Evolutionary conservation across 2,113 vertebrate genomes (phyloP).

Genomic region (Raja brachyura): DNA sequence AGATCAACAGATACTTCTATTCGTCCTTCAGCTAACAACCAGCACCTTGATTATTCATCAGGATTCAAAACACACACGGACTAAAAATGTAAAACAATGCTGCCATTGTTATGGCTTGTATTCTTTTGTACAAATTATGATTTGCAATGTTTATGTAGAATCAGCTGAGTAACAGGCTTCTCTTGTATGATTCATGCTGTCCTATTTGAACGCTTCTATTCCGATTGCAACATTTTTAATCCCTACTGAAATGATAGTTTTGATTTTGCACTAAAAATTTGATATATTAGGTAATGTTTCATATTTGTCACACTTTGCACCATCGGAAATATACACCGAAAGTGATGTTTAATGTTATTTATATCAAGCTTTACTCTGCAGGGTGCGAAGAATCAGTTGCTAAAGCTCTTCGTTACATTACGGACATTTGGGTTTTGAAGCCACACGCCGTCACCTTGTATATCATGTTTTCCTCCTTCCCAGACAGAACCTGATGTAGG

Average conservation of each 20-base stretch:
- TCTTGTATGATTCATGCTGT: constrained; percentile 38
- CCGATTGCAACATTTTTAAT: not conserved
- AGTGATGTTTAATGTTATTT: not conserved
- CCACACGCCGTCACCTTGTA: not conserved
- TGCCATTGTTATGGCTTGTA: not conserved
- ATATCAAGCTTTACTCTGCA: not conserved
- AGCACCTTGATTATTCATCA: not conserved
- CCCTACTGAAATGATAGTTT: not conserved
- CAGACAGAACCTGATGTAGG: not conserved
- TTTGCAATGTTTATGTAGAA: not conserved
- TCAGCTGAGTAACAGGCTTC: not conserved
- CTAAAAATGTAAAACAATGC: not conserved
- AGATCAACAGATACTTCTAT: not conserved
- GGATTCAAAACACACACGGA: not conserved
- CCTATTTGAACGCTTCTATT: constrained; percentile 33
- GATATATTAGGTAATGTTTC: not conserved
- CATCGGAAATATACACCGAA: not conserved
- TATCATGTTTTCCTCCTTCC: not conserved
- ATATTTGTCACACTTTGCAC: not conserved
- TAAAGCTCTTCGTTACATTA: not conserved
- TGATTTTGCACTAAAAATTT: not conserved
- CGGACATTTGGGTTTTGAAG: not conserved
- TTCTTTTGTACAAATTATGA: not conserved
- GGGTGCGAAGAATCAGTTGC: not conserved
- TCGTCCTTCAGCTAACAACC: not conserved